phyloP scores from a whole-genome alignment of 2,888 invertebrate genomes.

The Harpalus rufipes region DNA sequence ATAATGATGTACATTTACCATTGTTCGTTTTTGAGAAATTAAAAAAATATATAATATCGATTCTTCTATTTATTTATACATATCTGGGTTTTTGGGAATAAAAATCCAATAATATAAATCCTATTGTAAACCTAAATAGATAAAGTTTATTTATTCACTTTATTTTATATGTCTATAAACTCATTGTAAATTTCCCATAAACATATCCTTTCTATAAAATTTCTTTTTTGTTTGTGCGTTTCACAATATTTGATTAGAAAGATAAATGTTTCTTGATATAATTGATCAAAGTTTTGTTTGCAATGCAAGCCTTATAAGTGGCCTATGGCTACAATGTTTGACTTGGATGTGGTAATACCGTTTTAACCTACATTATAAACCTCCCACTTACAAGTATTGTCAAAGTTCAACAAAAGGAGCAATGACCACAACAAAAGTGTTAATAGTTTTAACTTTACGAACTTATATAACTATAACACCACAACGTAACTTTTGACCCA shows the following conservation, averaged over 20 bases:
- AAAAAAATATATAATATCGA: too few species aligned
- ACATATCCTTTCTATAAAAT: slow-evolving; percentile 2
- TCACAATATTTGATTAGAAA: slow-evolving; percentile 8
- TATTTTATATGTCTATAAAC: neutral
- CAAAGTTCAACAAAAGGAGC: neutral
- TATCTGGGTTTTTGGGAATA: too few species aligned
- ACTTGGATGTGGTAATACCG: slow-evolving; percentile 1
- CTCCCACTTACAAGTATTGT: neutral
- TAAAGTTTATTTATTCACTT: neutral
- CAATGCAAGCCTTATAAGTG: slow-evolving; percentile 9
- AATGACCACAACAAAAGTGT: neutral
- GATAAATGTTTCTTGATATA: too few species aligned
- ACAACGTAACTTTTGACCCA: too few species aligned
- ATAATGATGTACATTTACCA: too few species aligned
- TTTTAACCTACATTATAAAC: slow-evolving; percentile 10
- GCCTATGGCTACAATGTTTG: neutral
- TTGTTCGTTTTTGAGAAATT: too few species aligned
- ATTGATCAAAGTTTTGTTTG: too few species aligned
- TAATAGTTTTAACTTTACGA: slow-evolving; percentile 6
- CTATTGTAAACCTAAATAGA: neutral
- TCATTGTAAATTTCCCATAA: neutral
- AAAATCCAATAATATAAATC: too few species aligned
- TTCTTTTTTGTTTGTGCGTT: neutral
- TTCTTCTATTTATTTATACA: too few species aligned
- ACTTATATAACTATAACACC: neutral